Evolutionary conservation across 2,113 vertebrate species (phyloP).

Genomic region (Tetrax tetrax): DNA sequence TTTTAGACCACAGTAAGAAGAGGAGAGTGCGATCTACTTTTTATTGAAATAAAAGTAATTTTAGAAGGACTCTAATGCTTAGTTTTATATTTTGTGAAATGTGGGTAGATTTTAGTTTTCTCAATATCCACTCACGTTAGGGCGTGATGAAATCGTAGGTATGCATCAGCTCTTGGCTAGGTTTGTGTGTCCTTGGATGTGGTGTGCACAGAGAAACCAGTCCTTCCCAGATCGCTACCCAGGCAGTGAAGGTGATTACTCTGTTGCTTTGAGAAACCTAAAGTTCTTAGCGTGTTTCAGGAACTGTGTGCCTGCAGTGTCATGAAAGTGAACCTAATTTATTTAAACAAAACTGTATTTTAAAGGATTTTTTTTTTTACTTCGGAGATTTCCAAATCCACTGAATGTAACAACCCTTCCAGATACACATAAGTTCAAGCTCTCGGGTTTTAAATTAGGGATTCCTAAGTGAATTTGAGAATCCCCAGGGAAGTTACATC

Average conservation of each 20-base stretch:
- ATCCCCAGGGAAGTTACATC: neutral
- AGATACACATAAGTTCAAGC: neutral
- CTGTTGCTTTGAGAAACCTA: neutral
- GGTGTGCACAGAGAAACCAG: neutral
- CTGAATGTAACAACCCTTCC: neutral
- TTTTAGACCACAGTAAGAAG: neutral
- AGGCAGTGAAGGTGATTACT: neutral
- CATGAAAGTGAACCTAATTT: neutral
- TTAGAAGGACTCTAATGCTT: neutral
- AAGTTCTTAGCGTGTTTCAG: neutral
- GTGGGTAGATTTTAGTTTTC: neutral
- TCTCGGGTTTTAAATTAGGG: neutral
- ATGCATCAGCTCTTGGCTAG: neutral
- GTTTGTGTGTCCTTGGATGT: neutral
- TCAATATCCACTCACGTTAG: neutral
- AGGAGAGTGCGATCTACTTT: neutral
- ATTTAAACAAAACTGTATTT: neutral
- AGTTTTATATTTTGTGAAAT: neutral
- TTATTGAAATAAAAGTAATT: neutral
- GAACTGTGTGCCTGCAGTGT: neutral
- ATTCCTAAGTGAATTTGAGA: conserved; percentile 29
- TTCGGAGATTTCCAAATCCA: neutral
- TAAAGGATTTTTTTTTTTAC: neutral
- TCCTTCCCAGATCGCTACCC: neutral
- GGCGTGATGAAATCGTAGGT: neutral